phyloP scores from a whole-genome alignment of 2,797 vertebrate genomes.

The Meriones psammophilus region DNA sequence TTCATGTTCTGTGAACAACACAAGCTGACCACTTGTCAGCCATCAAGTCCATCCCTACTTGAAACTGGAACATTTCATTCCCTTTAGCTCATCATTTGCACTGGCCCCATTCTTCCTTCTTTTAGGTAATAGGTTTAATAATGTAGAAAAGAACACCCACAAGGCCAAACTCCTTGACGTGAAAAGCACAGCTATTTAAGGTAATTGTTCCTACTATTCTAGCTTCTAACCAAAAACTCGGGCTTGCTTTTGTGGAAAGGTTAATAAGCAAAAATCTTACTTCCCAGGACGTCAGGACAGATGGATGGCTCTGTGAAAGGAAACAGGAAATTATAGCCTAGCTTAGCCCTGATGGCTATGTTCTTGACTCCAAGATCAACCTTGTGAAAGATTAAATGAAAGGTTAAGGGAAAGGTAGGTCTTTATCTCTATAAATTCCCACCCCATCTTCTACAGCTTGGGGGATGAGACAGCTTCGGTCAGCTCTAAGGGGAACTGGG shows the following conservation, averaged over 20 bases:
- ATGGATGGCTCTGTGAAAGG: background rate
- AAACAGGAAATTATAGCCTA: constrained; percentile 58
- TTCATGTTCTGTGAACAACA: background rate
- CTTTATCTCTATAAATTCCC: background rate
- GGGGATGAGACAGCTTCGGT: background rate
- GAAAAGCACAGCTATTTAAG: constrained; percentile 48
- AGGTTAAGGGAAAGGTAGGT: constrained; percentile 52
- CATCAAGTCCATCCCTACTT: background rate
- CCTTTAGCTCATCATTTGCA: background rate
- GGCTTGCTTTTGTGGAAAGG: constrained; percentile 72
- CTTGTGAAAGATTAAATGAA: constrained; percentile 65
- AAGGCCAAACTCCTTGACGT: constrained; percentile 28
- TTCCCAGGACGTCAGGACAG: constrained; percentile 21
- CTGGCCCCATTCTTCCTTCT: background rate
- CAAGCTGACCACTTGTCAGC: background rate
- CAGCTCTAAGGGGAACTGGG: background rate
- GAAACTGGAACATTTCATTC: background rate
- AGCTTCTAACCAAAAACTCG: constrained; percentile 62
- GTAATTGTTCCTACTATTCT: constrained; percentile 54
- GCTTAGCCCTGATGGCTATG: constrained; percentile 27
- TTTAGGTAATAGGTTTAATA: constrained; percentile 53
- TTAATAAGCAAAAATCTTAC: constrained; percentile 73
- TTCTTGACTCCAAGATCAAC: constrained; percentile 39
- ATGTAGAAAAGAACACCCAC: constrained; percentile 12
- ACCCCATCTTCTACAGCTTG: background rate